A percentile compares a stretch with the other conserved stretches of the same genome.
Evolutionary conservation across 2,797 vertebrate genomes (phyloP).

Genomic region (Echeneis naucrates): DNA sequence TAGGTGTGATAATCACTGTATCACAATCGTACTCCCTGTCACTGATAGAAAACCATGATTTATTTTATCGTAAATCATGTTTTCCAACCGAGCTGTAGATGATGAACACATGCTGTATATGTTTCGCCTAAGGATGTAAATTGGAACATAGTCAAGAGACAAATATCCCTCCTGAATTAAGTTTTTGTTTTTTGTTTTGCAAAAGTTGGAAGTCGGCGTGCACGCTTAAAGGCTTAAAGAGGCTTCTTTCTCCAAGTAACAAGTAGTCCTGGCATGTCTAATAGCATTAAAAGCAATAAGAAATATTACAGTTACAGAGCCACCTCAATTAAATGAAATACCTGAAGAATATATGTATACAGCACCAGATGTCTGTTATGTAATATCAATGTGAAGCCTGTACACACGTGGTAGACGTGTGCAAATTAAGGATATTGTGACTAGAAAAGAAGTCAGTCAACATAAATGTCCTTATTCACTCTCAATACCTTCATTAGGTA

Average conservation of each 20-base stretch:
- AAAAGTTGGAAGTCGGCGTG: neutral
- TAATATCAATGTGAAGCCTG: neutral
- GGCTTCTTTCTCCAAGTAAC: neutral
- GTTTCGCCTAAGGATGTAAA: neutral
- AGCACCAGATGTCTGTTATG: neutral
- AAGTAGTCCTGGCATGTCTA: neutral
- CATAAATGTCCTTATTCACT: neutral
- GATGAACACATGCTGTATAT: neutral
- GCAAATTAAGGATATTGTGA: slow-evolving; percentile 8
- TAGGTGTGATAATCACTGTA: no score
- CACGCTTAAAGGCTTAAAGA: neutral
- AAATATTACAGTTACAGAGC: neutral
- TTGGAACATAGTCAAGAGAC: neutral
- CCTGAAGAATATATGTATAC: neutral
- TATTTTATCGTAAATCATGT: neutral
- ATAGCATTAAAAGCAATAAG: neutral
- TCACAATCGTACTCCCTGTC: neutral
- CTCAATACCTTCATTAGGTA: slow-evolving; percentile 2
- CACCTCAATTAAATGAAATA: neutral
- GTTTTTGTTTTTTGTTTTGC: neutral
- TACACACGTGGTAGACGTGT: neutral
- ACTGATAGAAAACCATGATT: neutral
- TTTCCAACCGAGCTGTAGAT: neutral
- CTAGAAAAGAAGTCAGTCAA: neutral
- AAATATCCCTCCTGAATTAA: neutral